Percentiles rank a stretch among this genome's conserved stretches.
These are phyloP conservation scores for Raphicerus campestris DNA, from an alignment of 2,113 vertebrate species.

Conservation along the genomic window DNA sequence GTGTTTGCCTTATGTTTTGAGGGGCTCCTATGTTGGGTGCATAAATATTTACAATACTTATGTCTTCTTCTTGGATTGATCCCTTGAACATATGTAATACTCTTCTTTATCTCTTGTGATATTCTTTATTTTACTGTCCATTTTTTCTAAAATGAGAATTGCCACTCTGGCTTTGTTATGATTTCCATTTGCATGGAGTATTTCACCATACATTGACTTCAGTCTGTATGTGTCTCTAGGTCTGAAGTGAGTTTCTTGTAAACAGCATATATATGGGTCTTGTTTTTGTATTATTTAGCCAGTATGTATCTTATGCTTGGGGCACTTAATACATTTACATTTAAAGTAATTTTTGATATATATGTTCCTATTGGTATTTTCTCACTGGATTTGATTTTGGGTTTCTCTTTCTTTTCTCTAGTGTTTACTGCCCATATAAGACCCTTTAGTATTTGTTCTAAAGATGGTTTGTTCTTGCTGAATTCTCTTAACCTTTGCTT, in stretches of 20 bases:
- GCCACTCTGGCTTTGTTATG: background rate
- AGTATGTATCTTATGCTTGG: background rate
- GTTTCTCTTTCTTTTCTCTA: background rate
- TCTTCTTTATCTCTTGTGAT: background rate
- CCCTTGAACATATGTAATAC: background rate
- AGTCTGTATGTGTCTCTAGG: background rate
- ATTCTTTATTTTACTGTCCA: background rate
- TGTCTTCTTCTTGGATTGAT: background rate
- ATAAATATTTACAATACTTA: background rate
- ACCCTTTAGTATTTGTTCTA: background rate
- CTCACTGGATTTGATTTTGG: background rate
- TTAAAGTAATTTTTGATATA: background rate
- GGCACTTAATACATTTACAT: background rate
- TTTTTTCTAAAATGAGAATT: background rate
- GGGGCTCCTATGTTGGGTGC: background rate
- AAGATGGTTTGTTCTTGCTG: background rate
- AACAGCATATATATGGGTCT: background rate
- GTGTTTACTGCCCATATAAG: background rate
- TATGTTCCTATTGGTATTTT: background rate
- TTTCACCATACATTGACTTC: background rate
- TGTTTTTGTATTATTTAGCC: background rate
- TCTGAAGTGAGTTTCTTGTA: background rate
- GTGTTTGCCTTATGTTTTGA: background rate
- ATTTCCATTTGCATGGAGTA: background rate
- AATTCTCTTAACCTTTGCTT: background rate